These are phyloP conservation scores for Coreoperca whiteheadi DNA, from an alignment of 2,113 vertebrate genomes.

Conservation along the genomic window DNA sequence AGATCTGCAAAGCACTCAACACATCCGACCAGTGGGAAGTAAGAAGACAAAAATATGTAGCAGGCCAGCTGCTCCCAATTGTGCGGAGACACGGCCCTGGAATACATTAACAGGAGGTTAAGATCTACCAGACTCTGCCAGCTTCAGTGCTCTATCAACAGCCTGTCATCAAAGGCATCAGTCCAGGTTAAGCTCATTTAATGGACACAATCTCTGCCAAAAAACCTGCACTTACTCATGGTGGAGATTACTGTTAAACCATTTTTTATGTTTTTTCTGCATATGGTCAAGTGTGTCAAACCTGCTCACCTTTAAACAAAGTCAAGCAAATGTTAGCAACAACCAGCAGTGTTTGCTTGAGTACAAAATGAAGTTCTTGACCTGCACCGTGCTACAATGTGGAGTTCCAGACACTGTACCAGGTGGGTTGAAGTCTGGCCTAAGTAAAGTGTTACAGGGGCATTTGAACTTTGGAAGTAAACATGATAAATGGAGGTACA, in stretches of 20 bases:
- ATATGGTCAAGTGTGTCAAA: background rate
- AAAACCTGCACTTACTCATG: slow-evolving; percentile 6
- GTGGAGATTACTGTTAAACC: slow-evolving; percentile 12
- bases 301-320: background rate
- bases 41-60: slow-evolving; percentile 57
- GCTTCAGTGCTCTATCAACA: slow-evolving; percentile 27
- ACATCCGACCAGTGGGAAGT: slow-evolving; percentile 60
- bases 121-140: slow-evolving; percentile 39
- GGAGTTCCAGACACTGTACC: background rate
- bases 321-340: background rate
- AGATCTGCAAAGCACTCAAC: slow-evolving; percentile 31
- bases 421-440: background rate
- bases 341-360: background rate
- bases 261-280: background rate
- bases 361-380: background rate
- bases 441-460: background rate
- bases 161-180: slow-evolving; percentile 26
- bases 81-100: slow-evolving; percentile 53
- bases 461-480: slow-evolving; percentile 3
- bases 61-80: slow-evolving; percentile 73
- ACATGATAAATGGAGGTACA: slow-evolving; percentile 8
- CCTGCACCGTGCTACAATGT: background rate
- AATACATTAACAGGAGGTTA: slow-evolving; percentile 56
- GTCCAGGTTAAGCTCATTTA: slow-evolving; percentile 27
- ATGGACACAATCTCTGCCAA: background rate